Base-by-base conservation (phyloP, 1,140 invertebrate species). In the Bemisia tabaci region DNA sequence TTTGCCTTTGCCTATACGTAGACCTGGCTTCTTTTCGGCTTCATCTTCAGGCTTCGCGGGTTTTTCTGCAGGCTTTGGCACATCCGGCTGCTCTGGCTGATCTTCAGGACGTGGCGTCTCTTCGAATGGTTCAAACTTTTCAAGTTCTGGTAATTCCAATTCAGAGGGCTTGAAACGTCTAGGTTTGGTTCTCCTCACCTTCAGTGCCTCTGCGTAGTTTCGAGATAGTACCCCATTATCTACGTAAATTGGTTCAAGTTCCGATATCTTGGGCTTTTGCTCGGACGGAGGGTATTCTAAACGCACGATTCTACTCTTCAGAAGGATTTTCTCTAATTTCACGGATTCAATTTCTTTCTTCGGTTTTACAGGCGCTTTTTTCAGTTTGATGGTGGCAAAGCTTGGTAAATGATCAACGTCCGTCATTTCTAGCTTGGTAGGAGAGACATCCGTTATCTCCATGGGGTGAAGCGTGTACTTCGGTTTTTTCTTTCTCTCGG, bases 141-240 rank as follows among this genome's bases (percentile, higher is more conserved):
- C 80, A 70, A 84, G 81, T 73, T 85, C 83, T 71, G 79, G 74
- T 67, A 81, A 0, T 72, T 68, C 65, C 0, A 64, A 22, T 1
- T 67, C 64, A 63, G 69, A 39, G 1, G 62, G 64, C 27, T 62
- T 62, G 33, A 68, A 68, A 59, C 75, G 77, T 27, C 78, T 79
- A 1, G 71, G 69, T 74, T 85, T 87, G 64, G 79, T 84, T 75
- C 83, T 86, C 2, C 81, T 68, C 22, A 85, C 69, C 75, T 84
- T 82, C 59, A 82, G 72, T 1, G 86, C 85, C 77, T 88, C 87
- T 75, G 84, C 81, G 0, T 85, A 77, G 76, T 87, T 89, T 76
- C 87, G 79, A 0, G 85, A 87, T 22, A 89, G 69, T 67, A 85
- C 81, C 26, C 87, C 87, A 72, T 80, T 78, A 75, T 87, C 80